These are phyloP conservation scores for Platysteira castanea DNA, from an alignment of 2,113 vertebrate species.

Conservation along the genomic window DNA sequence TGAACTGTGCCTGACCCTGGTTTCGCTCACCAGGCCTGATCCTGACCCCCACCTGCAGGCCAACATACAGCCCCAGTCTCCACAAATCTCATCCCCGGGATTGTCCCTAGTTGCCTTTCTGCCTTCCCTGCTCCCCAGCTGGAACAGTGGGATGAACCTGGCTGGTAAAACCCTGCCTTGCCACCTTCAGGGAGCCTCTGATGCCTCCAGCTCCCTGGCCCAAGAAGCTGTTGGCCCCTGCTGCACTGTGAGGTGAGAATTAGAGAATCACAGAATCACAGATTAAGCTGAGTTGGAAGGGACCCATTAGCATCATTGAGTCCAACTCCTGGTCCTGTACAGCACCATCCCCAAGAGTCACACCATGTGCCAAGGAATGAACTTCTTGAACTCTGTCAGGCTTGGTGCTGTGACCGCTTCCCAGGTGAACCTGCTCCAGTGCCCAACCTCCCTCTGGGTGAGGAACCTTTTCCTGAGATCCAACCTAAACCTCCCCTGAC, in stretches of 20 bases:
- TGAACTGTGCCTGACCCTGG: not conserved
- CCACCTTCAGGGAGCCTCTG: fast-evolving
- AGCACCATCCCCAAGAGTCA: not conserved
- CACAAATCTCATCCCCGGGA: not conserved
- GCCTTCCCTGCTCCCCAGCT: not conserved
- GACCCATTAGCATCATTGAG: not conserved
- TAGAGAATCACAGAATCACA: not conserved
- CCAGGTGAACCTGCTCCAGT: not conserved
- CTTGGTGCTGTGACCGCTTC: not conserved
- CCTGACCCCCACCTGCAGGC: not conserved
- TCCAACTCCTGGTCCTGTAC: not conserved
- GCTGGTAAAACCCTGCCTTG: not conserved
- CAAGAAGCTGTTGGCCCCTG: not conserved
- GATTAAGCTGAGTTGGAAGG: not conserved
- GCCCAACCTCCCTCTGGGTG: fast-evolving
- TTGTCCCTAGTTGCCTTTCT: fast-evolving
- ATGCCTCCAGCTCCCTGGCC: not conserved
- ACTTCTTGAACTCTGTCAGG: not conserved
- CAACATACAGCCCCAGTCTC: not conserved
- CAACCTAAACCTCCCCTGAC: not conserved
- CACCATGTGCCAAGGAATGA: fast-evolving
- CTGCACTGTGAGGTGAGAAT: fast-evolving
- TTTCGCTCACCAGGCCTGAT: fast-evolving
- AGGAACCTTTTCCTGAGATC: not conserved
- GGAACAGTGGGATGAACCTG: not conserved